A percentile compares a stretch with the other conserved stretches of the same genome.
phyloP scores from a whole-genome alignment of 2,797 vertebrate species.

The Coluber constrictor region DNA sequence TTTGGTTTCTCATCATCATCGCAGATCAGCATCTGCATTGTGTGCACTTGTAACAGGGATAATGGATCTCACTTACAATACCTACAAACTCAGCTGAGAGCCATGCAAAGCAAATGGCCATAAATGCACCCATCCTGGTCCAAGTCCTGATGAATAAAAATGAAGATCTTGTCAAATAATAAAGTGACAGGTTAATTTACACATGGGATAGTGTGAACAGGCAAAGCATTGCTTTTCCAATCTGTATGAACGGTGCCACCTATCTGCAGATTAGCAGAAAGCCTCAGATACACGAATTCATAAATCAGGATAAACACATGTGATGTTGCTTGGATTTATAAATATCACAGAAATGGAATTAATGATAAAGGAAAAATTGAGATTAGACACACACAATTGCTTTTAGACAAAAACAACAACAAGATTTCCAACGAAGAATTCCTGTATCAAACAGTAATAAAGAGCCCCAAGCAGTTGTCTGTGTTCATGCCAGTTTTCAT shows the following conservation, averaged over 20 bases:
- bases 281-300: conserved; percentile 66
- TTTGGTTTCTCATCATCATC: conserved; percentile 80
- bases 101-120: conserved; percentile 80
- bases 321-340: conserved; percentile 80
- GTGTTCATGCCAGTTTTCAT: conserved; percentile 86
- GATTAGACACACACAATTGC: conserved; percentile 86
- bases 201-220: conserved; percentile 72
- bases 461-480: conserved; percentile 84
- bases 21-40: conserved; percentile 80
- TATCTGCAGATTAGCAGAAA: conserved; percentile 85
- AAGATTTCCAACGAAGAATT: conserved; percentile 82
- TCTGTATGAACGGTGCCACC: conserved; percentile 95
- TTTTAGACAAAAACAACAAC: conserved; percentile 73
- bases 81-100: conserved; percentile 81
- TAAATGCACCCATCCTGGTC: conserved; percentile 79
- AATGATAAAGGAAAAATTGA: conserved; percentile 85
- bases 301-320: conserved; percentile 75
- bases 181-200: conserved; percentile 92
- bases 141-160: conserved; percentile 87
- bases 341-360: conserved; percentile 86
- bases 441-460: conserved; percentile 86
- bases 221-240: conserved; percentile 71
- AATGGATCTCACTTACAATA: conserved; percentile 85
- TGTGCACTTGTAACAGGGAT: conserved; percentile 84
- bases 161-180: conserved; percentile 88